A percentile compares a stretch with the other conserved stretches of the same genome.
Conservation (phyloP, 2,113 vertebrate genomes). For the Triplophysa tibetana region DNA sequence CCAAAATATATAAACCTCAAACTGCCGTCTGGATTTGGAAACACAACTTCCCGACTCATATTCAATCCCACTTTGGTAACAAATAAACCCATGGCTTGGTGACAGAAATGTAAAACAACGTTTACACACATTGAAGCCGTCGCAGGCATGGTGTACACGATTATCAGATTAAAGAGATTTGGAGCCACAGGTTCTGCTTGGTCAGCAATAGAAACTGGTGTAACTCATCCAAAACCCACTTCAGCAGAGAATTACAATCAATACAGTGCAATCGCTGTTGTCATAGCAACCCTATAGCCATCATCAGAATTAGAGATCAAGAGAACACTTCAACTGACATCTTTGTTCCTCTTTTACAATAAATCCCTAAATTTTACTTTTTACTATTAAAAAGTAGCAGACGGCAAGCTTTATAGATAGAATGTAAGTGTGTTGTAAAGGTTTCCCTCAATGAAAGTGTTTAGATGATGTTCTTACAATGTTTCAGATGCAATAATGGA, state of each 20-base stretch:
- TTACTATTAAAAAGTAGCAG: background rate
- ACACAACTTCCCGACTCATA: background rate
- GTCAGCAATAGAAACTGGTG: background rate
- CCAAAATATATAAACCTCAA: no score
- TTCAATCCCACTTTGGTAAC: background rate
- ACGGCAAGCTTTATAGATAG: background rate
- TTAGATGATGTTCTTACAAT: no score
- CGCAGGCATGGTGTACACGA: background rate
- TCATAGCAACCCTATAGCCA: constrained; percentile 7
- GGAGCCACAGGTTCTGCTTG: background rate
- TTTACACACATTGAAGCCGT: background rate
- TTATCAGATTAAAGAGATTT: background rate
- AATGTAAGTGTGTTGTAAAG: background rate
- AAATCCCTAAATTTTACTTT: no score
- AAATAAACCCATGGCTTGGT: background rate
- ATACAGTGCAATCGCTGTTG: background rate
- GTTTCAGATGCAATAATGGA: background rate
- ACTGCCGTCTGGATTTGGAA: no score
- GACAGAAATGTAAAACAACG: background rate
- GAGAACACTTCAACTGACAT: background rate
- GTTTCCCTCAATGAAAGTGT: background rate
- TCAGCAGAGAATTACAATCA: background rate
- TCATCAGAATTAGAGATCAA: background rate
- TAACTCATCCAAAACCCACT: background rate
- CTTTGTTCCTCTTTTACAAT: no score